Percentiles rank a stretch among this genome's conserved stretches.
Evolutionary conservation across 2,888 invertebrate genomes (phyloP).

Genomic region (Lasioglossum pauxillum): DNA sequence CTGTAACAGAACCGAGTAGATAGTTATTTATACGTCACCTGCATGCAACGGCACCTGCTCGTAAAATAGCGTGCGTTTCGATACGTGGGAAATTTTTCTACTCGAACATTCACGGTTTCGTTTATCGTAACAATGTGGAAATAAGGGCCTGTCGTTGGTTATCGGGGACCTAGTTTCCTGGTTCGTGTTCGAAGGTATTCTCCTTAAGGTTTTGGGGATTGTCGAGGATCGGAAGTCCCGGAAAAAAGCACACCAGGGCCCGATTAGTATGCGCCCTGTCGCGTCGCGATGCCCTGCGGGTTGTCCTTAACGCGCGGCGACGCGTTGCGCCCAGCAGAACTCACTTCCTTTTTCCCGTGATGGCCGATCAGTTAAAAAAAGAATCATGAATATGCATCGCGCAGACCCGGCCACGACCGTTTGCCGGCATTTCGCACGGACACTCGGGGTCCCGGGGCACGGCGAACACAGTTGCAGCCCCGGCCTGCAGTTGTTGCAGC

Average conservation of each 20-base stretch:
- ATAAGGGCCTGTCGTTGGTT: background rate
- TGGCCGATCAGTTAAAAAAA: constrained; percentile 79
- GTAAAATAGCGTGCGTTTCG: background rate
- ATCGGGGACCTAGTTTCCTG: background rate
- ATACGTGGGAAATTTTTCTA: constrained; percentile 7
- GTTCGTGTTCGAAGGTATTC: background rate
- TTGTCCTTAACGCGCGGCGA: constrained; percentile 75
- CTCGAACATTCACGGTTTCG: background rate
- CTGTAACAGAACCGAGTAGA: background rate
- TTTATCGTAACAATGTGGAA: background rate
- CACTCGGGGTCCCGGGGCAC: constrained; percentile 28
- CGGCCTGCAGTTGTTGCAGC: constrained; percentile 42
- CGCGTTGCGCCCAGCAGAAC: constrained; percentile 78
- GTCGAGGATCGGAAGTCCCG: constrained; percentile 65
- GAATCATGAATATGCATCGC: constrained; percentile 82
- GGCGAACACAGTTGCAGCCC: constrained; percentile 35
- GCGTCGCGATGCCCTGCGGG: constrained; percentile 75
- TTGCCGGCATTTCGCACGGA: constrained; percentile 70
- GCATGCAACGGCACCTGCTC: constrained; percentile 1
- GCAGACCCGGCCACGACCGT: constrained; percentile 67
- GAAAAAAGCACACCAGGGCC: constrained; percentile 52
- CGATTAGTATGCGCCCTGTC: constrained; percentile 82
- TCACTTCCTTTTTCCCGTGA: constrained; percentile 82
- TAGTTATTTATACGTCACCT: background rate
- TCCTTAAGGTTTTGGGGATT: background rate